A percentile compares a stretch with the other conserved stretches of the same genome.
Conservation (phyloP, 2,888 invertebrate genomes). For the Aromia moschata region DNA sequence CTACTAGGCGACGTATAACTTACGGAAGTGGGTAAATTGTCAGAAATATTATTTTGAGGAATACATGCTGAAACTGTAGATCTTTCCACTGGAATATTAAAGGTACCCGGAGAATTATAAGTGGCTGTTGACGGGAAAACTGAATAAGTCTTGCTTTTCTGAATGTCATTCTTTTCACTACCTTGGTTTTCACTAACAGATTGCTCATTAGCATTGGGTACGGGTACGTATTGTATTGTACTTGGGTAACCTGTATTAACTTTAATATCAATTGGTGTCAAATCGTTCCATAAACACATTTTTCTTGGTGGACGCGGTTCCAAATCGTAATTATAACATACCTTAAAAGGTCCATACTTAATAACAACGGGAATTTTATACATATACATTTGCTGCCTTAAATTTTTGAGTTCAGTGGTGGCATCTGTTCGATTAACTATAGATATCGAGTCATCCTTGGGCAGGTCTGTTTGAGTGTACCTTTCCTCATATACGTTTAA, state of each 20-base stretch:
- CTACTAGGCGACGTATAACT: no score
- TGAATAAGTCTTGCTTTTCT: not conserved
- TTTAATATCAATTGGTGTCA: slow-evolving; percentile 17
- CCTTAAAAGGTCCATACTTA: slow-evolving; percentile 17
- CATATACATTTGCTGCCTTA: slow-evolving; percentile 6
- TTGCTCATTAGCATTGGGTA: not conserved
- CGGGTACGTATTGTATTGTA: not conserved
- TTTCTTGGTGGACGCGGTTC: not conserved
- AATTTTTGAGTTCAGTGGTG: slow-evolving; percentile 14
- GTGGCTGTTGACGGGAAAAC: not conserved
- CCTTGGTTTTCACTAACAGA: not conserved
- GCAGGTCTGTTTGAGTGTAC: slow-evolving; percentile 15
- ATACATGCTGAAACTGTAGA: not conserved
- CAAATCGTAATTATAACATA: slow-evolving; percentile 7
- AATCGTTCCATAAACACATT: slow-evolving; percentile 25
- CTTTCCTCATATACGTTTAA: not conserved
- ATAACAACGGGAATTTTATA: slow-evolving; percentile 24
- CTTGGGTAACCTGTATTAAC: no score
- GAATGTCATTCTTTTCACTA: not conserved
- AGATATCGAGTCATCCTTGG: slow-evolving; percentile 7
- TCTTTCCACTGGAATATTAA: not conserved
- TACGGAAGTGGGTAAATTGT: no score
- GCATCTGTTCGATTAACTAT: not conserved
- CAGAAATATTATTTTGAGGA: not conserved
- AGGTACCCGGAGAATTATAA: not conserved